These are phyloP conservation scores for Melanotaenia boesemani DNA, from an alignment of 2,797 vertebrate genomes.

Conservation along the genomic window DNA sequence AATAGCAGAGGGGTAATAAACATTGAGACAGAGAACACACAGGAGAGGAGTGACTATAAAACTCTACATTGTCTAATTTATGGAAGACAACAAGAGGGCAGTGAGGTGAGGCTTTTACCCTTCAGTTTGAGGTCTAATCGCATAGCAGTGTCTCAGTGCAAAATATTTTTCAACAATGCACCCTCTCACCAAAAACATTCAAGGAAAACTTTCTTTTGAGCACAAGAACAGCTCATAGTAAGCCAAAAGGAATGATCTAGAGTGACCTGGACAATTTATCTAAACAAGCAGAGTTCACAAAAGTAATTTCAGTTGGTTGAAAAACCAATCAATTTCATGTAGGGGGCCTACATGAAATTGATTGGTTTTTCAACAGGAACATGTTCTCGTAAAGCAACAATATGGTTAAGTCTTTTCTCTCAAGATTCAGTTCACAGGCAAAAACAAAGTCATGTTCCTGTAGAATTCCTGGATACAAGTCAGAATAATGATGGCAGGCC, in stretches of 20 bases:
- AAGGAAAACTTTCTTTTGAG: neutral
- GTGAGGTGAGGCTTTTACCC: constrained; percentile 79
- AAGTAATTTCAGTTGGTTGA: neutral
- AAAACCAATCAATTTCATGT: neutral
- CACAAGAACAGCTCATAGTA: neutral
- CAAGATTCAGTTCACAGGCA: neutral
- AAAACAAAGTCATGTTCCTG: neutral
- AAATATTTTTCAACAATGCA: constrained; percentile 6
- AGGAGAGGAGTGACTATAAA: constrained; percentile 81
- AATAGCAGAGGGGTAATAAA: constrained; percentile 80
- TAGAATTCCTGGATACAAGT: neutral
- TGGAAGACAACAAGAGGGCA: constrained; percentile 79
- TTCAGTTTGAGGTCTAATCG: constrained; percentile 62
- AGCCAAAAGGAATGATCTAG: neutral
- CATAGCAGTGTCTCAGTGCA: constrained; percentile 22
- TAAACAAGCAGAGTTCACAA: neutral
- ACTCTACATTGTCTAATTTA: constrained; percentile 84
- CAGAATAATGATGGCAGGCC: neutral
- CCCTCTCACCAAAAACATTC: constrained; percentile 19
- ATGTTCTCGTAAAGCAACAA: neutral
- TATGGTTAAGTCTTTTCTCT: neutral
- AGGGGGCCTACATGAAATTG: no score
- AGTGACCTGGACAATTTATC: neutral
- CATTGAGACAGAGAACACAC: constrained; percentile 66
- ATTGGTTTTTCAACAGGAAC: no score